These are phyloP conservation scores for Belgica antarctica DNA, from an alignment of 2,888 invertebrate genomes.

Conservation along the genomic window DNA sequence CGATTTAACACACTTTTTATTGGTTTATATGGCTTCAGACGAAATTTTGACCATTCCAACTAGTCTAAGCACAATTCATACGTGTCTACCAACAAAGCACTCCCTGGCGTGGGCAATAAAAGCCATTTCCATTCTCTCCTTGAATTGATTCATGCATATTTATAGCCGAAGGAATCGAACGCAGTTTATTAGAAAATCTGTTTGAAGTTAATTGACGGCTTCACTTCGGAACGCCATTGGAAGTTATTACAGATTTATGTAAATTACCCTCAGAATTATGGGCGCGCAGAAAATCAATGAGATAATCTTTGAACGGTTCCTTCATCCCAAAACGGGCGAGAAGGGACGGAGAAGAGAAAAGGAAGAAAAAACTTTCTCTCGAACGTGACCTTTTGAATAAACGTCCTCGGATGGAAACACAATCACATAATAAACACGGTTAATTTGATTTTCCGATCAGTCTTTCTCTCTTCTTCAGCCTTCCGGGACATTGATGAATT, in stretches of 20 bases:
- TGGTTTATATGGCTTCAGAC: too few species aligned
- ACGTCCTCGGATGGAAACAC: conserved; percentile 35
- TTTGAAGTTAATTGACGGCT: neutral
- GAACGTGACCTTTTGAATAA: conserved; percentile 43
- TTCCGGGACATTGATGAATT: conserved; percentile 27
- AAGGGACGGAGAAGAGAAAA: neutral
- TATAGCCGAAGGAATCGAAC: conserved; percentile 1
- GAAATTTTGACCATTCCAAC: too few species aligned
- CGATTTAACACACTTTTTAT: too few species aligned
- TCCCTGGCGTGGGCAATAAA: conserved; percentile 11
- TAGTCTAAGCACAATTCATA: too few species aligned
- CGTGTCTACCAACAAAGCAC: too few species aligned
- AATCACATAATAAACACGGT: conserved; percentile 44
- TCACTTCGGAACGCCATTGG: conserved; percentile 1
- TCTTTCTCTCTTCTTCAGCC: too few species aligned
- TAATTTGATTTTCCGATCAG: conserved; percentile 42
- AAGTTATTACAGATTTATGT: conserved; percentile 42
- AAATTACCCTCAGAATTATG: conserved; percentile 29
- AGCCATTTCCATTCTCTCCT: conserved; percentile 1
- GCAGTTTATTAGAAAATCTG: conserved; percentile 36
- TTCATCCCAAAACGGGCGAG: too few species aligned
- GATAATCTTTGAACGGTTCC: conserved; percentile 33
- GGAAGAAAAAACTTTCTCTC: neutral
- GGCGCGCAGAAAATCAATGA: conserved; percentile 39
- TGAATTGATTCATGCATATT: conserved; percentile 18